Conservation (phyloP, 2,888 invertebrate genomes). For the Macaria notata region DNA sequence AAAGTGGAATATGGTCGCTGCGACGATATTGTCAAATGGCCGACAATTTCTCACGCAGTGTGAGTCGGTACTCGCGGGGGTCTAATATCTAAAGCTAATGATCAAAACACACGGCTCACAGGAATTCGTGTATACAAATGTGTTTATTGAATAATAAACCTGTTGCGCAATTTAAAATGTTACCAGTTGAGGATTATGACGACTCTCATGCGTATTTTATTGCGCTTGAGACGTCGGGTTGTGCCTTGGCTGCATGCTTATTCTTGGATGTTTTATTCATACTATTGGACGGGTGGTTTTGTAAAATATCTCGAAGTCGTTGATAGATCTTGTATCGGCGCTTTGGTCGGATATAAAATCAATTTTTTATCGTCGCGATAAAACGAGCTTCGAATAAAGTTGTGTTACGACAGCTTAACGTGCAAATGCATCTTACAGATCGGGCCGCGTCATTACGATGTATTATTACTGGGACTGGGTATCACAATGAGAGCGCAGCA, state of each 20-base stretch:
- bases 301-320: conserved; percentile 34
- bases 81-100: conserved; percentile 69
- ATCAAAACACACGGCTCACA: conserved; percentile 65
- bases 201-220: conserved; percentile 53
- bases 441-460: conserved; percentile 46
- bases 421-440: conserved; percentile 42
- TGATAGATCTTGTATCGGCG: conserved; percentile 28
- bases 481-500: conserved; percentile 64
- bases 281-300: conserved; percentile 47
- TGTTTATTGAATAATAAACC: conserved; percentile 68
- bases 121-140: conserved; percentile 63
- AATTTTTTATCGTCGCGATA: conserved; percentile 20
- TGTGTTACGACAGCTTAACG: conserved; percentile 22
- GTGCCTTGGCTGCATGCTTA: conserved; percentile 41
- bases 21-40: conserved; percentile 69
- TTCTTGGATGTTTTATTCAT: conserved; percentile 52
- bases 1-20: conserved; percentile 54
- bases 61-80: conserved; percentile 62
- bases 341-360: conserved; percentile 27
- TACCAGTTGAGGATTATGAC: conserved; percentile 52
- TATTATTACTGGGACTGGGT: conserved; percentile 50
- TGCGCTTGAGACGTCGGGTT: conserved; percentile 43
- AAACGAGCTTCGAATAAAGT: conserved; percentile 16
- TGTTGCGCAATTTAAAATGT: conserved; percentile 59
- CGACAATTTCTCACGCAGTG: conserved; percentile 70